These are phyloP conservation scores for Sylvia borin DNA, from an alignment of 2,797 vertebrate genomes.

Conservation along the genomic window DNA sequence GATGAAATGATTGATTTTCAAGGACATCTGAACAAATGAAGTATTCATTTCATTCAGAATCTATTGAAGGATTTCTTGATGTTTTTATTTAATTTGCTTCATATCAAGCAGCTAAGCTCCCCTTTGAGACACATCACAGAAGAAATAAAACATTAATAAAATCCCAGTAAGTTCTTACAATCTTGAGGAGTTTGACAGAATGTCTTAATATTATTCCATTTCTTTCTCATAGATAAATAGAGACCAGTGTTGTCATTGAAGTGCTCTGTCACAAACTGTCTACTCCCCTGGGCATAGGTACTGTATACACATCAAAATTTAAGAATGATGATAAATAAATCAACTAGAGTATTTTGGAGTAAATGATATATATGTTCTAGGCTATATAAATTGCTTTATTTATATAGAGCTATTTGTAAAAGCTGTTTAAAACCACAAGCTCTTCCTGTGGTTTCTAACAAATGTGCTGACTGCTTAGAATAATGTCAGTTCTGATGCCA, in stretches of 20 bases:
- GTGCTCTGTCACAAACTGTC: not conserved
- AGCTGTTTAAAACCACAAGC: not conserved
- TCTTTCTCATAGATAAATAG: slow-evolving; percentile 21
- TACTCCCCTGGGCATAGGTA: not conserved
- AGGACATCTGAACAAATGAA: slow-evolving; percentile 67
- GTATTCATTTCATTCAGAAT: slow-evolving; percentile 70
- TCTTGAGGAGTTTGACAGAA: slow-evolving; percentile 55
- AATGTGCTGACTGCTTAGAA: not conserved
- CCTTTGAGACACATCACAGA: slow-evolving; percentile 58
- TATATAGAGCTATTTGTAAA: not conserved
- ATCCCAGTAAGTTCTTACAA: slow-evolving; percentile 39
- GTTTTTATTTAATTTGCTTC: slow-evolving; percentile 74
- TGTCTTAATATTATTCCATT: slow-evolving; percentile 16
- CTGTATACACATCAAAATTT: not conserved
- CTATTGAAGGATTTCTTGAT: slow-evolving; percentile 63
- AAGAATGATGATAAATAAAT: not conserved
- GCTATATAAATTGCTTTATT: not conserved
- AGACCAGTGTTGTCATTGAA: not conserved
- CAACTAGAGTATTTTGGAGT: not conserved
- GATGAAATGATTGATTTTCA: slow-evolving; percentile 66
- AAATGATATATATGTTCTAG: not conserved
- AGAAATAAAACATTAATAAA: slow-evolving; percentile 76
- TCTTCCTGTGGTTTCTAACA: not conserved
- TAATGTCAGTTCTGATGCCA: not conserved
- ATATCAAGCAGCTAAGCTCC: slow-evolving; percentile 59